Evolutionary conservation across 2,888 invertebrate genomes (phyloP).

Genomic region (Chloroclystis v-ata): DNA sequence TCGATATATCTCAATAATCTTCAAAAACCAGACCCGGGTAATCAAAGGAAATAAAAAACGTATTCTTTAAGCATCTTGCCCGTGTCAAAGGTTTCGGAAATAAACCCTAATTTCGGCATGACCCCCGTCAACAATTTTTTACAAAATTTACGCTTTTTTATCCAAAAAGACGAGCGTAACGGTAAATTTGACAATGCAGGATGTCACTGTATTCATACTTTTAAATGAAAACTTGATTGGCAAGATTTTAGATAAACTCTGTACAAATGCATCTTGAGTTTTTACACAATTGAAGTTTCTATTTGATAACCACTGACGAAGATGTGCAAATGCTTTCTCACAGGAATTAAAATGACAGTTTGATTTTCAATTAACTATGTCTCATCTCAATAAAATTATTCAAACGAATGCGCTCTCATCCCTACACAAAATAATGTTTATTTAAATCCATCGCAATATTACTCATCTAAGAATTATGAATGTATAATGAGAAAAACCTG

Average conservation of each 20-base stretch:
- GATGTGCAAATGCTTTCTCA: constrained; percentile 57
- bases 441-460: constrained; percentile 26
- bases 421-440: constrained; percentile 11
- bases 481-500: constrained; percentile 55
- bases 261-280: constrained; percentile 58
- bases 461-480: constrained; percentile 39
- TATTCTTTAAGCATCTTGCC: constrained; percentile 57
- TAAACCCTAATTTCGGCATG: constrained; percentile 75
- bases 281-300: constrained; percentile 48
- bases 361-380: constrained; percentile 8
- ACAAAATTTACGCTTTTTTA: constrained; percentile 65
- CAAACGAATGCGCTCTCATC: not conserved
- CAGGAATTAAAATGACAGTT: constrained; percentile 44
- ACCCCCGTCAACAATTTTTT: constrained; percentile 75
- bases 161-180: constrained; percentile 55
- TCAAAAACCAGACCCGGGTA: constrained; percentile 59
- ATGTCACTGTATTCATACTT: constrained; percentile 65
- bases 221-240: constrained; percentile 75
- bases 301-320: constrained; percentile 45
- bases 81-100: constrained; percentile 67
- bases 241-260: constrained; percentile 63
- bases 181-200: constrained; percentile 60
- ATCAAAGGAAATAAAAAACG: constrained; percentile 53
- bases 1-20: constrained; percentile 71
- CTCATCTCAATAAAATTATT: not conserved